Base-by-base conservation (phyloP, 2,888 invertebrate genomes). In the Drosophila pegasa region DNA sequence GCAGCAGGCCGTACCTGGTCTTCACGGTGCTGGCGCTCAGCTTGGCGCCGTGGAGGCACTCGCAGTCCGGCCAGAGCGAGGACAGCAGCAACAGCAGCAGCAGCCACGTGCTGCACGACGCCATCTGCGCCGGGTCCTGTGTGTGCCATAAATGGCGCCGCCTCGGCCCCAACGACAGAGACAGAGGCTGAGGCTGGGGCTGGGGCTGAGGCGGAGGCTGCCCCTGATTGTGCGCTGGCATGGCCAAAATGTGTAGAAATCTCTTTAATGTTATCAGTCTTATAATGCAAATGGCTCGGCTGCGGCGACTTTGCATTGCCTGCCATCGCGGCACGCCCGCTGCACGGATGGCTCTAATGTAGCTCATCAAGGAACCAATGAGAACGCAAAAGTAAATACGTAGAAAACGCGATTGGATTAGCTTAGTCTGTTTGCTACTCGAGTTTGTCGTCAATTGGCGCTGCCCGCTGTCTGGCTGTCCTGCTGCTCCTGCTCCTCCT, bases 1-100 rank as follows among this genome's bases (percentile, higher is more conserved):
- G 94, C 88, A 98, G 93, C 68, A 96, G 95, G 35, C 98, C 98
- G 94, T 98, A 98, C 92, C 97, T 96, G 79, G 98, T 98, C 90
- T 95, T 95, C 78, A 98, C 96, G 73, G 97, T 95, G 83, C 96
- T 94, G 92, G 90, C 68, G 80, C 91, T 91, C 60, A 90, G 81
- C 70, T 96, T 96, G 62, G 84, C 84, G 55, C 83, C 87, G 52
- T 90, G 91, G 54, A 90, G 87, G 65, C 90, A 89, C 60, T 90
- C 88, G 48, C 89, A 82, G 68, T 86, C 87, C 73, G 89, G 88
- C 76, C 91, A 77, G 10, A 87, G 78, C 35, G 90, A 83, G 70
- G 88, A 64, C 40, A 83, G 52, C 18, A 91, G 74, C 58, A 91
- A 67, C 47, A 91, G 58, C 55, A 91, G 63, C 61, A 90, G 51